Conservation (phyloP, 1,140 invertebrate genomes). For the Formica selysi region DNA sequence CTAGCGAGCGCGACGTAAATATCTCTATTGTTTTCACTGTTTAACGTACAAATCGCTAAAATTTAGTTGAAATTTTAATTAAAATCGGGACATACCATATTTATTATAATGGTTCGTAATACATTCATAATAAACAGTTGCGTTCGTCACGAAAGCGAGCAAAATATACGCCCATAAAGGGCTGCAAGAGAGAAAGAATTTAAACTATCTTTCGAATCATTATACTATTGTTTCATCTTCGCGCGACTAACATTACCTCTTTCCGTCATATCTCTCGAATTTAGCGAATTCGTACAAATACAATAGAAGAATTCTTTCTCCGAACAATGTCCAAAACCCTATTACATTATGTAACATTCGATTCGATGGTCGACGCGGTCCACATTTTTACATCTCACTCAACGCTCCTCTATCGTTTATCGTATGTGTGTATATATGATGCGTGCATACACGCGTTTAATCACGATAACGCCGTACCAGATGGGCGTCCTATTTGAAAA, state of each 20-base stretch:
- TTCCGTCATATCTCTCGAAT: slow-evolving; percentile 8
- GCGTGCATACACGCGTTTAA: slow-evolving; percentile 1
- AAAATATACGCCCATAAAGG: not conserved
- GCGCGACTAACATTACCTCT: slow-evolving; percentile 21
- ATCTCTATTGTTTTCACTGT: slow-evolving; percentile 37
- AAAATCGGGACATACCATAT: slow-evolving; percentile 6
- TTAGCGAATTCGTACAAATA: slow-evolving; percentile 18
- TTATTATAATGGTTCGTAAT: slow-evolving; percentile 7
- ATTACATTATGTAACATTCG: slow-evolving; percentile 52
- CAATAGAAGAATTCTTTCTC: slow-evolving; percentile 4
- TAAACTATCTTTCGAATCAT: slow-evolving; percentile 3
- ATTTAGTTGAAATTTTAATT: slow-evolving; percentile 23
- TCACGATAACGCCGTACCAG: slow-evolving; percentile 32
- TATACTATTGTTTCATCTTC: not conserved
- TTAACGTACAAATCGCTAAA: slow-evolving; percentile 12
- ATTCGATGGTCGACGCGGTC: not conserved
- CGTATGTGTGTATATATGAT: too few species aligned
- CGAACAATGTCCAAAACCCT: slow-evolving; percentile 11
- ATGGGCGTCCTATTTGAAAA: slow-evolving; percentile 36
- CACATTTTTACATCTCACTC: not conserved
- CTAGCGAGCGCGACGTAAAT: slow-evolving; percentile 19
- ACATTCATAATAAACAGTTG: not conserved
- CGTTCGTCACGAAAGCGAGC: not conserved
- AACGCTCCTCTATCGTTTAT: slow-evolving; percentile 5
- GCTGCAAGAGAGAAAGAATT: not conserved